phyloP scores from a whole-genome alignment of 2,113 vertebrate genomes.

The Myotis lucifugus region DNA sequence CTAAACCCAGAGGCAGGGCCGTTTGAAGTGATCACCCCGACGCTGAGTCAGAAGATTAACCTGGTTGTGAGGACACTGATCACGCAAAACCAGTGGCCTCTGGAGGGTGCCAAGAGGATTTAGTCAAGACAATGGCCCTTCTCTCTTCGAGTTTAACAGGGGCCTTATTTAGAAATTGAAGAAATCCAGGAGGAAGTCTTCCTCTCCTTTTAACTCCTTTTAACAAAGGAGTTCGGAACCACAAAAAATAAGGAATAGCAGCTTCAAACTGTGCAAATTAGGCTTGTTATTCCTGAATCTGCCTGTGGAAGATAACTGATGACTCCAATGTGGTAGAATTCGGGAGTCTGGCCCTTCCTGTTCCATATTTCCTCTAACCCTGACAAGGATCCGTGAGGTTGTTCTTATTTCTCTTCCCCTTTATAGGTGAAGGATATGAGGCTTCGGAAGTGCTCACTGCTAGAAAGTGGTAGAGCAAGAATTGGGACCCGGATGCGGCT shows the following conservation, averaged over 20 bases:
- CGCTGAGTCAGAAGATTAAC: not conserved
- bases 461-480: not conserved
- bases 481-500: not conserved
- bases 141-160: not conserved
- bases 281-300: not conserved
- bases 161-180: conserved; percentile 28
- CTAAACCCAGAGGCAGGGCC: not conserved
- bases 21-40: not conserved
- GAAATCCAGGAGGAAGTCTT: not conserved
- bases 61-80: not conserved
- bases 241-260: not conserved
- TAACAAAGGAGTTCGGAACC: conserved; percentile 10
- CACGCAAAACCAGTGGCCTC: not conserved
- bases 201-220: not conserved
- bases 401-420: not conserved
- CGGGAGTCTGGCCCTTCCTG: not conserved
- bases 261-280: not conserved
- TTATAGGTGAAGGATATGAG: not conserved
- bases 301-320: too few species aligned
- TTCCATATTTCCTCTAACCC: not conserved
- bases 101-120: not conserved
- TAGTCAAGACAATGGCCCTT: conserved; percentile 25
- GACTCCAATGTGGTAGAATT: not conserved
- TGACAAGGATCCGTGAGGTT: fast-evolving
- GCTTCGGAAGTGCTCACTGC: not conserved